These are phyloP conservation scores for Calameuta idolon DNA, from an alignment of 2,888 invertebrate genomes.

Conservation along the genomic window DNA sequence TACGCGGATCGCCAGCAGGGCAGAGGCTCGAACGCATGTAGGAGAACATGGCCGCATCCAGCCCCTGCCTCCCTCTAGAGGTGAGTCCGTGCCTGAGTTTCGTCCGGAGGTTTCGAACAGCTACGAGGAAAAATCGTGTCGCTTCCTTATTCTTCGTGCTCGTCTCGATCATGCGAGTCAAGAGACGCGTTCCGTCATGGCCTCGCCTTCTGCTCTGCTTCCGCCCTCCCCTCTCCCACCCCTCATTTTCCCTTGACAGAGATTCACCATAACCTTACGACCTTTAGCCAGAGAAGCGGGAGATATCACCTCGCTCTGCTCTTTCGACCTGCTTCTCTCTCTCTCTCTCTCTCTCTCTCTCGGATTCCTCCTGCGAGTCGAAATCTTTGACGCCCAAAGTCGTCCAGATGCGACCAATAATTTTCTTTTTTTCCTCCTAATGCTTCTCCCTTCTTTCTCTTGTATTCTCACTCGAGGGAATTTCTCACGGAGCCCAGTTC, in stretches of 20 bases:
- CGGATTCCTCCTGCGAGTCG: too few species aligned
- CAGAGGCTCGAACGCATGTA: conserved; percentile 67
- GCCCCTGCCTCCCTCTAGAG: conserved; percentile 68
- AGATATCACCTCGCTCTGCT: background rate
- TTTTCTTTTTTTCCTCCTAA: background rate
- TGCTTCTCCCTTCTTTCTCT: conserved; percentile 1
- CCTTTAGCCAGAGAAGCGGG: too few species aligned
- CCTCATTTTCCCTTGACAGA: background rate
- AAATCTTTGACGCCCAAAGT: too few species aligned
- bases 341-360: background rate
- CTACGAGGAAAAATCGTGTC: background rate
- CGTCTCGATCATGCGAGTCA: too few species aligned
- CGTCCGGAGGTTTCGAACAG: conserved; percentile 19
- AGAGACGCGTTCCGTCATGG: background rate
- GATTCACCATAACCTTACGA: background rate
- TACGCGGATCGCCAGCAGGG: conserved; percentile 62
- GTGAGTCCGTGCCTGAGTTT: conserved; percentile 48
- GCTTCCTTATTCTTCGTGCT: too few species aligned
- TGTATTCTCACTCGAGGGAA: too few species aligned
- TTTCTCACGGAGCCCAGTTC: too few species aligned
- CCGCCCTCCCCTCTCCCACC: background rate
- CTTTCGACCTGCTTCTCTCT: conserved; percentile 1
- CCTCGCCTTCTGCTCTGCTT: background rate
- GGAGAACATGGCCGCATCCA: conserved; percentile 67
- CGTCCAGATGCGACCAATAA: too few species aligned